A percentile compares a stretch with the other conserved stretches of the same genome.
Conservation (phyloP, 2,113 vertebrate genomes). For the Cyanoliseus patagonus region DNA sequence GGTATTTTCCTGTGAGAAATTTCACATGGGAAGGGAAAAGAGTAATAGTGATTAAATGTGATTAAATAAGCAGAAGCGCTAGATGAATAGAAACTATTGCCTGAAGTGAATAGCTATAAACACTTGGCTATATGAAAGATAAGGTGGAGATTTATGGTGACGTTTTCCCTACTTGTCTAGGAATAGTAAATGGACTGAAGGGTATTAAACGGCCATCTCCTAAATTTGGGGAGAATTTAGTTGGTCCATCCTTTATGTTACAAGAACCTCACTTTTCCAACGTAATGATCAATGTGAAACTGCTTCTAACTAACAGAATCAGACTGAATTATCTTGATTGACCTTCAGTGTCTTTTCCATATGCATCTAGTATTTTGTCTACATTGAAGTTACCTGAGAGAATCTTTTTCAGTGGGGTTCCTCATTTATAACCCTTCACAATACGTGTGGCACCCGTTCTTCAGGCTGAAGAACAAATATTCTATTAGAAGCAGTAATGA, state of each 20-base stretch:
- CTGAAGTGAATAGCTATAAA: conserved; percentile 3
- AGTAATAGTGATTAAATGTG: background rate
- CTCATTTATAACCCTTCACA: background rate
- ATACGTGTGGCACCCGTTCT: background rate
- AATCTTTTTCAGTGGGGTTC: background rate
- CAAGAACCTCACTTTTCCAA: background rate
- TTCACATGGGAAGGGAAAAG: background rate
- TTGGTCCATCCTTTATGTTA: background rate
- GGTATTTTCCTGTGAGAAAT: background rate
- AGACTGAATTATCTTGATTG: background rate
- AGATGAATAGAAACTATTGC: background rate
- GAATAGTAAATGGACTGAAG: conserved; percentile 4
- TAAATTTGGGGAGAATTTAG: background rate
- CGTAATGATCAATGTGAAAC: background rate
- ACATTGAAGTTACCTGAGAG: background rate
- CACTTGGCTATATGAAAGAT: background rate
- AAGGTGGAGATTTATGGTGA: conserved; percentile 3
- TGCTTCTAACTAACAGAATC: background rate
- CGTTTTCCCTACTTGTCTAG: background rate
- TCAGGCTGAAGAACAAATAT: background rate
- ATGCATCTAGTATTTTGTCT: background rate
- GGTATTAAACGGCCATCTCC: background rate
- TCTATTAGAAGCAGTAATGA: background rate
- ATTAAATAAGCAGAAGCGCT: background rate
- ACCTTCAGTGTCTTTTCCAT: background rate